phyloP scores from a whole-genome alignment of 2,888 invertebrate genomes.

The Saturnia pavonia region DNA sequence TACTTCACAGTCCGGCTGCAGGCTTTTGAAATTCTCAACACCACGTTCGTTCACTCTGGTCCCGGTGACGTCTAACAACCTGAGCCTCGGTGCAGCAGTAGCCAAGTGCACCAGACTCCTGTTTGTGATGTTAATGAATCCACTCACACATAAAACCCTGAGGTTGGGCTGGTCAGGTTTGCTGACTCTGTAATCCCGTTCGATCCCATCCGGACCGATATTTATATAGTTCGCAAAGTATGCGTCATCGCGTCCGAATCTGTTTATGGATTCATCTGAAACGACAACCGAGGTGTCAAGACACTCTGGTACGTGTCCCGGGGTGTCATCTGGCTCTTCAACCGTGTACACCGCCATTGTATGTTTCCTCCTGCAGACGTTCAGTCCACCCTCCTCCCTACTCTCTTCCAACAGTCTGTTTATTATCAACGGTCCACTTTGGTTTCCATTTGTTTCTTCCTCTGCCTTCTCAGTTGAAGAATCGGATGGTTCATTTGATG shows the following conservation, averaged over 20 bases:
- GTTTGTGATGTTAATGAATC: conserved; percentile 84
- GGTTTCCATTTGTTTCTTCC: neutral
- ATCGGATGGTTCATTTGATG: neutral
- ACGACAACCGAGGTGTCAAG: conserved; percentile 37
- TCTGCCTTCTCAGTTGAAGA: neutral
- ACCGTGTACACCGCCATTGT: conserved; percentile 28
- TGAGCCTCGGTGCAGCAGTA: conserved; percentile 81
- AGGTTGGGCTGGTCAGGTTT: conserved; percentile 72
- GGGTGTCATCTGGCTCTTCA: conserved; percentile 9
- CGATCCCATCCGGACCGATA: conserved; percentile 44
- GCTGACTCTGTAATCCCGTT: conserved; percentile 26
- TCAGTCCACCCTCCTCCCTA: conserved; percentile 28
- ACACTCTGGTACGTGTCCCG: conserved; percentile 12
- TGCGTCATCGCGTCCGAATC: conserved; percentile 60
- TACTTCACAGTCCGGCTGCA: conserved; percentile 83
- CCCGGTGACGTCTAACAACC: conserved; percentile 84
- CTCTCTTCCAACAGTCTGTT: conserved; percentile 14
- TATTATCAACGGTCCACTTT: neutral
- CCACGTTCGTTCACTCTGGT: conserved; percentile 84
- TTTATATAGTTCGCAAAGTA: conserved; percentile 58
- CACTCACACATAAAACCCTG: conserved; percentile 76
- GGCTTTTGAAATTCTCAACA: conserved; percentile 81
- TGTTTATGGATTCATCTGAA: conserved; percentile 56
- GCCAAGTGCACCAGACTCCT: conserved; percentile 82
- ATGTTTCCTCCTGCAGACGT: conserved; percentile 44